These are phyloP conservation scores for Caranx melampygus DNA, from an alignment of 2,113 vertebrate genomes.

Conservation along the genomic window DNA sequence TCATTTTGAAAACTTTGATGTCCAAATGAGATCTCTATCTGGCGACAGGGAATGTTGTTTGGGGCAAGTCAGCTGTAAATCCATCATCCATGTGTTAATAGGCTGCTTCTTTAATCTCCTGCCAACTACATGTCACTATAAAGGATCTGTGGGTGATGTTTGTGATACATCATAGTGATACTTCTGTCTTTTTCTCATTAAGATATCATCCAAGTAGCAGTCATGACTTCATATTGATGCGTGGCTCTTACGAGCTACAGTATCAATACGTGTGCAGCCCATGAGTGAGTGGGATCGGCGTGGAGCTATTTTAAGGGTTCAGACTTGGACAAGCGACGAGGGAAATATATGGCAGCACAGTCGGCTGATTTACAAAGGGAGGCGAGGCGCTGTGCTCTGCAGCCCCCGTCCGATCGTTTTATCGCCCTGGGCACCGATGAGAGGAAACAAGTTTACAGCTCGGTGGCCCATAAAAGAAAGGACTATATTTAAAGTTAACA, in stretches of 20 bases:
- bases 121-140: background rate
- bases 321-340: slow-evolving; percentile 67
- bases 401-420: slow-evolving; percentile 42
- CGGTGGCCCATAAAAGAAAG: slow-evolving; percentile 29
- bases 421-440: slow-evolving; percentile 38
- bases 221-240: slow-evolving; percentile 53
- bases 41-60: background rate
- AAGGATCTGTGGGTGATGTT: background rate
- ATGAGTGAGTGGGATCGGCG: slow-evolving; percentile 52
- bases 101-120: background rate
- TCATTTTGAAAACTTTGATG: slow-evolving; percentile 28
- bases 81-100: background rate
- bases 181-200: background rate
- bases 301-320: slow-evolving; percentile 75
- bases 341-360: slow-evolving; percentile 67
- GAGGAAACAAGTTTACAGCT: slow-evolving; percentile 60
- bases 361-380: slow-evolving; percentile 63
- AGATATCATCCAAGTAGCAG: slow-evolving; percentile 3
- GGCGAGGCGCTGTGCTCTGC: slow-evolving; percentile 51
- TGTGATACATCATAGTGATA: background rate
- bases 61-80: background rate
- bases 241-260: slow-evolving; percentile 51
- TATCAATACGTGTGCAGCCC: slow-evolving; percentile 61
- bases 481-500: slow-evolving; percentile 16
- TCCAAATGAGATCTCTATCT: slow-evolving; percentile 12